Evolutionary conservation across 2,797 vertebrate genomes (phyloP).

Genomic region (Threskiornis aethiopicus): DNA sequence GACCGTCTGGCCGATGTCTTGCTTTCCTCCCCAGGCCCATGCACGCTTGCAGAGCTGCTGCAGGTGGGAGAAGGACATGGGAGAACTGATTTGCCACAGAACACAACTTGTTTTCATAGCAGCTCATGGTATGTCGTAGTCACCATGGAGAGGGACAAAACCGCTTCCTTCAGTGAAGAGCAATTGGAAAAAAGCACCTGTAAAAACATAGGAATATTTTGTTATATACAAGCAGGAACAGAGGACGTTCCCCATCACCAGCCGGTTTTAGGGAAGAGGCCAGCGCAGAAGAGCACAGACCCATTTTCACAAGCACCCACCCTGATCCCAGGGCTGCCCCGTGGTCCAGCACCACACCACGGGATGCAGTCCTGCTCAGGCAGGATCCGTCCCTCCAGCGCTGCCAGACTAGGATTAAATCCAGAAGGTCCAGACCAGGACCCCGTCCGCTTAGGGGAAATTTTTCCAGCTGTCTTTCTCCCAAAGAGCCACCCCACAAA

Average conservation of each 20-base stretch:
- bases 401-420: background rate
- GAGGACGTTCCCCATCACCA: background rate
- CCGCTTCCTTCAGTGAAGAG: background rate
- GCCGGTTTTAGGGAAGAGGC: background rate
- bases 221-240: background rate
- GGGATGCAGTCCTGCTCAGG: background rate
- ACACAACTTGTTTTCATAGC: background rate
- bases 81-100: background rate
- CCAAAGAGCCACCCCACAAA: background rate
- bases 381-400: background rate
- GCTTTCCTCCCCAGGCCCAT: background rate
- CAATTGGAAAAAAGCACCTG: background rate
- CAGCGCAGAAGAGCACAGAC: background rate
- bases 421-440: background rate
- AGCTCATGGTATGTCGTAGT: accelerated
- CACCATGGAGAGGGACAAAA: background rate
- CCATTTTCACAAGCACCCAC: background rate
- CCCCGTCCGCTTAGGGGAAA: background rate
- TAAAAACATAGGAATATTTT: background rate
- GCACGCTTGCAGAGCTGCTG: background rate
- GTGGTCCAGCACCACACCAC: accelerated
- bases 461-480: background rate
- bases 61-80: background rate
- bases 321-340: background rate
- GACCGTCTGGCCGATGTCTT: background rate